Evolutionary conservation across 2,113 vertebrate genomes (phyloP), one percentile per base, ranked within the genome.

Genomic region (Corvus cornix): DNA sequence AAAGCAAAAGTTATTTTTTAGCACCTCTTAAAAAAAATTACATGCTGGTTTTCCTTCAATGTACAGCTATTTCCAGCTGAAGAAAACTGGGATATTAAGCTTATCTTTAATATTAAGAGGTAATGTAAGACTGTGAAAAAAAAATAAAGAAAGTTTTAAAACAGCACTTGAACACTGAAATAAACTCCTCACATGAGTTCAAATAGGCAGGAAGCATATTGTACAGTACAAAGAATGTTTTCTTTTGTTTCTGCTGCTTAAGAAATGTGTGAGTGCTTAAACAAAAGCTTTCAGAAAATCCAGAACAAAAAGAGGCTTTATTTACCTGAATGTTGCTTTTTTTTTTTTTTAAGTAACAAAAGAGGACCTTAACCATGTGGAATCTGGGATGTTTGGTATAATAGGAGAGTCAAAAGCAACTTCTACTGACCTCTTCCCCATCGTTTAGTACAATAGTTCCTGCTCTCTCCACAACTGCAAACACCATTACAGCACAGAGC

Each of bases 401-500:
- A 72, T 7, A 86, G 58, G 14, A 74, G 39, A 90, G 23, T 77
- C 43, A 37, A 75, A 53, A 86, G 64, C 31, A 93, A 59, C n/a
- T 69, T 85, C n/a, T 87, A 98, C 97, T 96, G 75, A 99, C 99
- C 99, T 99, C 99, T 98, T 99, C 99, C n/a, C 99, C 99, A 69
- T 99, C 99, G 2, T 99, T 99, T 66, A 99, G 98, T 64, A 99
- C 99, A 77, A 99, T 98, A 92, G 99, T 99, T 66, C 99, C 99
- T 24, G 99, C 99, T 60, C 99, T 98, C 89, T 99, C 99, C 80
- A 99, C 99, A 93, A 99, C 99, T 6, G 99, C 99, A 33, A 99
- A 99, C 53, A 99, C 99, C 99, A 99, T 99, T 90, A 99, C 99
- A 11, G 99, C 99, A 95, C 99, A 99, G 56, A 99, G 99, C 93